Evolutionary conservation across 2,888 invertebrate species (phyloP), one percentile per base, ranked within the genome.

Genomic region (Brachypterus glaber): DNA sequence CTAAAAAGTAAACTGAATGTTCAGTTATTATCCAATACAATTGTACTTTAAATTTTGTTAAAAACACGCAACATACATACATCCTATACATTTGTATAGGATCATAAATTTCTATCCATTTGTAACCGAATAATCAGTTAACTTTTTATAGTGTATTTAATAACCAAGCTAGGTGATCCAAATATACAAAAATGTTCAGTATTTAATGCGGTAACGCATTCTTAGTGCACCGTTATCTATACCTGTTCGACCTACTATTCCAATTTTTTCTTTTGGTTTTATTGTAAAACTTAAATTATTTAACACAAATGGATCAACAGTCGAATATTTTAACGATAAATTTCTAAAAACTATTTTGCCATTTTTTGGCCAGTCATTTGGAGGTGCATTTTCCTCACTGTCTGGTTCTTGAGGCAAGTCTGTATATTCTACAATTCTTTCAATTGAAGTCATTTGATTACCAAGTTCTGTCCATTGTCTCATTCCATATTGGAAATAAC

Each of bases 371-470:
- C 87, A 87, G 29, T 32, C 33, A 14, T 73, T 60, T 13, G 70
- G 69, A 0, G 87, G 87, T 88, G 88, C 88, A 1, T 74, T 69
- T 8, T 72, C 67, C 15, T 76, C 73, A 24, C 80, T 79, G 9
- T 41, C 45, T 7, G 49, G 38, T 50, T 69, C 68, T 3, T 53
- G 50, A 42, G 69, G 63, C 7, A 78, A 54, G 11, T 69, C 60
- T 1, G 70, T 55, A 34, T 65, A 64, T 46, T 64, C 64, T 21
- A 59, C 30, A 1, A 83, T 73, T 61, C 91, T 75, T 65, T 96
- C 95, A 0, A 95, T 91, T 7, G 86, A 82, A 2, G 86, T 88
- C 87, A 89, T 87, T 49, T 79, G 82, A 56, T 87, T 89, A 60
- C 65, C 66, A 4, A 64, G 61, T 61, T 92, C 92, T 0, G 92